phyloP scores from a whole-genome alignment of 2,797 vertebrate genomes.

The Sibirionetta formosa region DNA sequence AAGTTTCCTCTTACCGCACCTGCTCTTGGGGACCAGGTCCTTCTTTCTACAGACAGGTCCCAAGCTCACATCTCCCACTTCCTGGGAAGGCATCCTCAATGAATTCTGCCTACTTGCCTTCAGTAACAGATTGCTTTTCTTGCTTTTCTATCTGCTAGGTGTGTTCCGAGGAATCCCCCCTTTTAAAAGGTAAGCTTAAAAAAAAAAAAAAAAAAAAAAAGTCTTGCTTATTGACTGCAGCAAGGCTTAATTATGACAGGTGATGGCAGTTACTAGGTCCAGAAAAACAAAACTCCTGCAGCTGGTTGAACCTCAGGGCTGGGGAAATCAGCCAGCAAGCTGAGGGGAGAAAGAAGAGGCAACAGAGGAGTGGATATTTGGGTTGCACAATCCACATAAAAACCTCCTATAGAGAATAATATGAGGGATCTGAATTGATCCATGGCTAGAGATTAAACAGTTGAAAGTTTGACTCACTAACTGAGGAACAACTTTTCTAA shows the following conservation, averaged over 20 bases:
- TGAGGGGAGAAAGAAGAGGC: not conserved
- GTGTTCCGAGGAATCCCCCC: not conserved
- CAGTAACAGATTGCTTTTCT: not conserved
- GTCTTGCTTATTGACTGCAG: not conserved
- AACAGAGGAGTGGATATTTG: not conserved
- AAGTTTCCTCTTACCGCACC: accelerated
- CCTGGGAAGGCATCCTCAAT: not conserved
- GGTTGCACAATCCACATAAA: not conserved
- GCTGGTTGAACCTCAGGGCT: not conserved
- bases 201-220: not conserved
- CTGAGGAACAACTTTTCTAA: not conserved
- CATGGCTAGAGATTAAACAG: not conserved
- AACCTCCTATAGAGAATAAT: not conserved
- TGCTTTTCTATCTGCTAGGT: not conserved
- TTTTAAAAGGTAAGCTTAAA: not conserved
- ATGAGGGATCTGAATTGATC: not conserved
- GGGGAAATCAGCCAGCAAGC: not conserved
- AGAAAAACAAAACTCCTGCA: not conserved
- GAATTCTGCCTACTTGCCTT: not conserved
- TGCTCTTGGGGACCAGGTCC: accelerated
- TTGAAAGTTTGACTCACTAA: not conserved
- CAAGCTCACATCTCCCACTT: not conserved
- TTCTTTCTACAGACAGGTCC: not conserved
- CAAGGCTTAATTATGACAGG: not conserved
- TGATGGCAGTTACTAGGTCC: not conserved